Base-by-base conservation (phyloP, 1,140 invertebrate species). In the Copidosoma floridanum region DNA sequence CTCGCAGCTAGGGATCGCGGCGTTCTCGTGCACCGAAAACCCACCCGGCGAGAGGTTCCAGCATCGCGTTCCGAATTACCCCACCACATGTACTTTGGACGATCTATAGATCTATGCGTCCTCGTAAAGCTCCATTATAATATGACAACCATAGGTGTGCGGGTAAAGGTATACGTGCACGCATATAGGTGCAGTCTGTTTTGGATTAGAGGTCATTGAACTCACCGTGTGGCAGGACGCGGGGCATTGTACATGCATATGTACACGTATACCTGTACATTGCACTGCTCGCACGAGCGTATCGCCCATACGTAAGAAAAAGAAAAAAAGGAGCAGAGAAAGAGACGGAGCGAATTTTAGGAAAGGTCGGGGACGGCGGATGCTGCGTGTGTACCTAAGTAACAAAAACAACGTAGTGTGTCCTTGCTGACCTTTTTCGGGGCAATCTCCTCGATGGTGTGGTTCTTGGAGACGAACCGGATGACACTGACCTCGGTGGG, bases 401-500 rank as follows among this genome's bases (percentile, higher is more conserved):
- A n/a, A n/a, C n/a, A 18, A 20, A 7, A 23, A n/a, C 41, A 18
- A n/a, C 11, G 26, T 18, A 8, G 27, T 7, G 32, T 40, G 21
- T 21, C n/a, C 21, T 54, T 47, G 51, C 65, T 58, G 71, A 80
- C 78, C 76, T 80, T 80, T 71, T 78, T 80, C 8, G 78, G 78
- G n/a, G 76, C 76, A 54, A 80, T 80, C 65, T 80, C 77, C 51
- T 80, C 78, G 23, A 80, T 78, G 8, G 77, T 80, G 11, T 66
- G 76, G 69, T 80, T 80, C 18, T 77, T 71, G 1, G 78, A 79
- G n/a, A 80, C 78, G 48, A 80, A 80, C 69, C 74, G 71, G 38
- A 80, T 80, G 40, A 80, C 78, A 64, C 78, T 80, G 64, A 80
- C 78, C 61, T 80, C 77, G 26, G 75, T 73, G 4, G 77, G 76